Evolutionary conservation across 2,113 vertebrate genomes (phyloP), one percentile per base, ranked within the genome.

Genomic region (Podarcis raffonei): DNA sequence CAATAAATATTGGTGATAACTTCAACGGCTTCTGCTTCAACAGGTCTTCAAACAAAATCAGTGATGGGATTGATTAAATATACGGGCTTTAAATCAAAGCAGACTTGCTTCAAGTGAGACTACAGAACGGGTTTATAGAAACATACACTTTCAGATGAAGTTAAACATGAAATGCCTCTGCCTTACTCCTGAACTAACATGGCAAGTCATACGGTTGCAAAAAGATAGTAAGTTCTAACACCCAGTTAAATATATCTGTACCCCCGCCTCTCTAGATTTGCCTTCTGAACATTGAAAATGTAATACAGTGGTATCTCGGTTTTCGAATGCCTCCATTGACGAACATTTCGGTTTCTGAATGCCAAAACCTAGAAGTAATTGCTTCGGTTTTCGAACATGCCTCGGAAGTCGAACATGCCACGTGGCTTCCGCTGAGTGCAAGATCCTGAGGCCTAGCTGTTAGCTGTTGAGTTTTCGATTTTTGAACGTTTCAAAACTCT

Each of bases 91-190:
- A 81, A 75, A 32, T 87, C 83, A 22, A 42, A 91, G 27, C 87
- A 90, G 78, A 9, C 71, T 90, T 27, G 13, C 35, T 91, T 90
- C 57, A 27, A 32, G 1, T 69, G 5, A 23, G 2, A 32, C 20
- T 72, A 57, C 18, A 84, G 57, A 88, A 84, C 35, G 72, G n/a
- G 18, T 15, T 42, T 81, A 81, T 87, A 15, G 59, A n/a, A 25
- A 12, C 84, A 8, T 89, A 94, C 89, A 88, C 18, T 11, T 72
- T 48, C 78, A 75, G n/a, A 16, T 87, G 27, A 86, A 88, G 23
- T 39, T 84, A 78, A 77, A 57, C 72, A 23, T 86, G 27, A 93
- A 91, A 85, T 2, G 25, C 42, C 8, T 71, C 68, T n/a, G 39
- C 12, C 42, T 78, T 78, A 48, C 42, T 27, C 27, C 27, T 57